A percentile compares a stretch with the other conserved stretches of the same genome.
Conservation (phyloP, 2,113 vertebrate species). For the Urocitellus parryii region DNA sequence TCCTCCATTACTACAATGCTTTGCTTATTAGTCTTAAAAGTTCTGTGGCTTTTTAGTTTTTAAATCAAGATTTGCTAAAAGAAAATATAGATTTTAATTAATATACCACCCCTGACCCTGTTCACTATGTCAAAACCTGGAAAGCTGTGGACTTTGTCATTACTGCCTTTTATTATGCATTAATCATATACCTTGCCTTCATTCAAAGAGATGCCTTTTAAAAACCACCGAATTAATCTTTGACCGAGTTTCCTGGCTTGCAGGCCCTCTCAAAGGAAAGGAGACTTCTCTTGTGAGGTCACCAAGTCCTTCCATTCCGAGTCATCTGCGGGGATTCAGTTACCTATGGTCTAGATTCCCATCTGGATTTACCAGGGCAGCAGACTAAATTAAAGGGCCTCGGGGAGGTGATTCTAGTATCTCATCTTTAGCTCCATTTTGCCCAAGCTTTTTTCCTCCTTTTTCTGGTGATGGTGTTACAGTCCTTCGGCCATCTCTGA, state of each 20-base stretch:
- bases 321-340: not conserved
- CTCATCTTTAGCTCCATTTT: not conserved
- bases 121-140: not conserved
- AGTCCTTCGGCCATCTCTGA: not conserved
- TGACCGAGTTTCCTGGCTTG: constrained; percentile 62
- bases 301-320: not conserved
- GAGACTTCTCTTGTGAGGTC: not conserved
- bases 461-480: not conserved
- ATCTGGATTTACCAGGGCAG: not conserved
- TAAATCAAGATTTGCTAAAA: constrained; percentile 38
- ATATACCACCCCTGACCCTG: not conserved
- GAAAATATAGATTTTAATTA: not conserved
- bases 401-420: not conserved
- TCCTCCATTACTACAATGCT: not conserved
- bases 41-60: constrained; percentile 22
- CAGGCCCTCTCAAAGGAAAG: constrained; percentile 43
- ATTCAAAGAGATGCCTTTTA: constrained; percentile 59
- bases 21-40: not conserved
- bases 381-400: not conserved
- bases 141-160: constrained; percentile 70
- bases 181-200: constrained; percentile 69
- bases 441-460: not conserved
- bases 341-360: not conserved
- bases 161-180: constrained; percentile 72
- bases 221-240: constrained; percentile 67